A percentile compares a stretch with the other conserved stretches of the same genome.
These are phyloP conservation scores for Sarcophaga rosellei DNA, from an alignment of 2,888 invertebrate species.

Conservation along the genomic window DNA sequence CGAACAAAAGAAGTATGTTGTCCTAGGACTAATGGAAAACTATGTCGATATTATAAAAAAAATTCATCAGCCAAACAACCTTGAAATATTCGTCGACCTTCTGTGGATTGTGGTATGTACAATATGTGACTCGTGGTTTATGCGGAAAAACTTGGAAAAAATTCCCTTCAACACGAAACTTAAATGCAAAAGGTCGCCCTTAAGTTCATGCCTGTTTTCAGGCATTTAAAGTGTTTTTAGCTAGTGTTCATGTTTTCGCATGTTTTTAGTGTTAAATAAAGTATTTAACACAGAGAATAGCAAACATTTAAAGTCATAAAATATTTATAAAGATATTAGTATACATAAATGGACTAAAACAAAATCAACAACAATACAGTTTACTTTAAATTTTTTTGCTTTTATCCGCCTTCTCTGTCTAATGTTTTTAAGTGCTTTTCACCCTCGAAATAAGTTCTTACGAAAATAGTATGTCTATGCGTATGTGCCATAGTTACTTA, in stretches of 20 bases:
- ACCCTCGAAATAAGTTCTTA: not conserved
- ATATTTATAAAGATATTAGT: not conserved
- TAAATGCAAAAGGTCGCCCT: not conserved
- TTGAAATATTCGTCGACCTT: constrained; percentile 58
- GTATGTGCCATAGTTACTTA: not conserved
- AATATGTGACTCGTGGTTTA: not conserved
- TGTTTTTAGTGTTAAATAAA: constrained; percentile 2
- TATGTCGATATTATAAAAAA: constrained; percentile 36
- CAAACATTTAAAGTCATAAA: not conserved
- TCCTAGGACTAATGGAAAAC: constrained; percentile 53
- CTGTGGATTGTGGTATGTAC: constrained; percentile 41
- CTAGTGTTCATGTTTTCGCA: not conserved
- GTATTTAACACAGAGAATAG: not conserved
- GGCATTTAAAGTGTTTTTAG: not conserved
- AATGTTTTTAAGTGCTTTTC: not conserved
- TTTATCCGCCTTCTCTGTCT: not conserved
- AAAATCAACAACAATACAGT: not conserved
- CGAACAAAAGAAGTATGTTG: constrained; percentile 40
- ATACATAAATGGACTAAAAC: not conserved
- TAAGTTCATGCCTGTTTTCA: not conserved
- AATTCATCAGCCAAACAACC: constrained; percentile 18
- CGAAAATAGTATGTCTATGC: too few species aligned
- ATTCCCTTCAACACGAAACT: not conserved
- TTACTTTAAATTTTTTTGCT: not conserved
- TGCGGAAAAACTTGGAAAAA: constrained; percentile 45